phyloP scores from a whole-genome alignment of 92 coral and sea anemone species.

The Porites cylindrica region DNA sequence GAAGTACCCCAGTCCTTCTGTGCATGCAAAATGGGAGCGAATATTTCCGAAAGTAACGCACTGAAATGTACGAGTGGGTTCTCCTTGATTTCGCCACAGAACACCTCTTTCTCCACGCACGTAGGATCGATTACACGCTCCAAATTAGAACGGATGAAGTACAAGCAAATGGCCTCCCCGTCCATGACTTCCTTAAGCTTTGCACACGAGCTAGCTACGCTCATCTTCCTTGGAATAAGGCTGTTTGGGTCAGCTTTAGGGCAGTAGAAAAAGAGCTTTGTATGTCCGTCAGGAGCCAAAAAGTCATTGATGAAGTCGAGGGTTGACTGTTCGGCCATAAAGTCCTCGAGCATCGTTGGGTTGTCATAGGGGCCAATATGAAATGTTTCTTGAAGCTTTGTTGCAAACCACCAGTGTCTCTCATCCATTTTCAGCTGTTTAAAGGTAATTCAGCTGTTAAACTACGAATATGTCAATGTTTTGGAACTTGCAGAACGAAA shows the following conservation, averaged over 20 bases:
- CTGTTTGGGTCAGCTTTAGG: conserved; percentile 94
- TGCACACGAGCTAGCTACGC: conserved; percentile 92
- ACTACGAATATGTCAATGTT: conserved; percentile 4
- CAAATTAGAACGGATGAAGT: conserved; percentile 95
- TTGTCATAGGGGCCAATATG: conserved; percentile 96
- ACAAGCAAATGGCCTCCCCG: conserved; percentile 97
- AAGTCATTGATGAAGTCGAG: conserved; percentile 97
- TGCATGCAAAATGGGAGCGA: conserved; percentile 92
- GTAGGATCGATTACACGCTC: conserved; percentile 98
- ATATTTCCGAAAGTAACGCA: conserved; percentile 86
- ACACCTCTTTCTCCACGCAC: conserved; percentile 98
- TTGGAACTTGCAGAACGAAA: conserved; percentile 21
- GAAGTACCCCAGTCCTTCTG: conserved; percentile 94
- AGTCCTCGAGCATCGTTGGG: conserved; percentile 99
- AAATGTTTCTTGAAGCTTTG: conserved; percentile 98
- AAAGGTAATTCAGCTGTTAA: neutral
- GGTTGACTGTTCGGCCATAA: conserved; percentile 98
- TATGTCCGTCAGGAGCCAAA: conserved; percentile 98
- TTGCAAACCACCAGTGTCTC: conserved; percentile 99
- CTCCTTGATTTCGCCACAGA: conserved; percentile 98
- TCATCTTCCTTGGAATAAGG: conserved; percentile 84
- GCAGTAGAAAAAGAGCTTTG: conserved; percentile 93
- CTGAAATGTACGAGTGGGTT: conserved; percentile 93
- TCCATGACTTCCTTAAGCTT: conserved; percentile 97
- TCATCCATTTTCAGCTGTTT: conserved; percentile 84